Evolutionary conservation across 1,140 invertebrate species (phyloP).

Genomic region (Drosophila repletoides): DNA sequence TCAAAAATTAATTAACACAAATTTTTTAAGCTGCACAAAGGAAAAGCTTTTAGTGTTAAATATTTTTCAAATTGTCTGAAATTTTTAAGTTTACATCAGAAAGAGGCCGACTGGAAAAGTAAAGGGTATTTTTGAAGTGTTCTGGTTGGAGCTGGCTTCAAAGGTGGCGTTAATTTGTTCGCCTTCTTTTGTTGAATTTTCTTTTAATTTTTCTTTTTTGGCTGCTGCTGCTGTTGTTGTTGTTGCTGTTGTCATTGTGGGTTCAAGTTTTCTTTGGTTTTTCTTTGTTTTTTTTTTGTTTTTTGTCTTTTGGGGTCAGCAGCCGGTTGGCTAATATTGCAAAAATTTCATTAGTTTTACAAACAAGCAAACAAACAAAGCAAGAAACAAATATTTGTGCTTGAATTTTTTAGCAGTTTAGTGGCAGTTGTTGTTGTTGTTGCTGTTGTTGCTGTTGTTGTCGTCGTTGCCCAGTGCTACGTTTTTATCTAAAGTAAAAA

Average conservation of each 20-base stretch:
- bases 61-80: too few species aligned
- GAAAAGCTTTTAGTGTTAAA: too few species aligned
- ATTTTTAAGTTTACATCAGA: too few species aligned
- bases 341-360: constrained; percentile 80
- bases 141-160: constrained; percentile 12
- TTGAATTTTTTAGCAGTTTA: constrained; percentile 77
- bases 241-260: constrained; percentile 37
- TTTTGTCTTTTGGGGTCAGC: constrained; percentile 60
- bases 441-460: constrained; percentile 20
- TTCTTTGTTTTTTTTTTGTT: constrained; percentile 54
- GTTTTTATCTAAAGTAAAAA: constrained; percentile 62
- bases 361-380: constrained; percentile 76
- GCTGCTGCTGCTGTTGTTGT: constrained; percentile 6
- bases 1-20: too few species aligned
- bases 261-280: constrained; percentile 58
- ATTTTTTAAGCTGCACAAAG: too few species aligned
- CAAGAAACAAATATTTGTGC: constrained; percentile 77
- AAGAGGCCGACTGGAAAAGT: too few species aligned
- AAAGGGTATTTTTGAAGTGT: constrained; percentile 2
- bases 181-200: constrained; percentile 44
- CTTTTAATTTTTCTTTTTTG: constrained; percentile 64
- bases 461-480: constrained; percentile 22
- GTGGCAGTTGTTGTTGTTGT: constrained; percentile 39
- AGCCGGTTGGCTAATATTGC: constrained; percentile 68
- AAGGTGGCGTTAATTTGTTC: constrained; percentile 72